Evolutionary conservation across 2,113 vertebrate genomes (phyloP), one percentile per base, ranked within the genome.

Genomic region (Neomonachus schauinslandi): DNA sequence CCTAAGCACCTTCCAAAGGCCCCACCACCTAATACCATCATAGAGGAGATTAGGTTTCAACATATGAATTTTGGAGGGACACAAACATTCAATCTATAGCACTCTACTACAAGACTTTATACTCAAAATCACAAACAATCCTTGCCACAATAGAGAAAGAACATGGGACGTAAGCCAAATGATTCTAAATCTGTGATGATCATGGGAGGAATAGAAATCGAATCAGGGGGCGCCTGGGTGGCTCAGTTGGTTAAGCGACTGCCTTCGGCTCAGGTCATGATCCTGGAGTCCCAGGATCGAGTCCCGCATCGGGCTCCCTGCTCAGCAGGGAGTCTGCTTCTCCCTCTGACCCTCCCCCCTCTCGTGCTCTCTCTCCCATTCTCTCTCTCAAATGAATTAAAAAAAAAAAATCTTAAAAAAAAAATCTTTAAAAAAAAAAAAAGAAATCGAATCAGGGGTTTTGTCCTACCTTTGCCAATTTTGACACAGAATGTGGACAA

Each of bases 381-480:
- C n/a, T n/a, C n/a, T n/a, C n/a, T n/a, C n/a, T n/a, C n/a, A n/a
- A n/a, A n/a, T n/a, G n/a, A n/a, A n/a, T n/a, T n/a, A n/a, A n/a
- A n/a, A n/a, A n/a, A n/a, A n/a, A n/a, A n/a, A n/a, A n/a, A n/a
- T n/a, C n/a, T n/a, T n/a, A n/a, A n/a, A n/a, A n/a, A n/a, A n/a
- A n/a, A n/a, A n/a, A n/a, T n/a, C n/a, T n/a, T n/a, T n/a, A n/a
- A n/a, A n/a, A n/a, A n/a, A n/a, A n/a, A n/a, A n/a, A n/a, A n/a
- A n/a, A 77, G 65, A 89, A 81, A 83, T 55, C 24, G 36, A 91
- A 61, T 16, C 57, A 67, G 21, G 26, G 19, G 49, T 51, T 33
- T 93, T 85, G 21, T 79, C 69, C 80, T 91, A 28, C n/a, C 53
- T 89, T 95, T 91, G 51, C 4, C 14, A 93, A 65, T 77, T 96